Evolutionary conservation across 1,140 invertebrate genomes (phyloP).

Genomic region (Leptinotarsa defecta): DNA sequence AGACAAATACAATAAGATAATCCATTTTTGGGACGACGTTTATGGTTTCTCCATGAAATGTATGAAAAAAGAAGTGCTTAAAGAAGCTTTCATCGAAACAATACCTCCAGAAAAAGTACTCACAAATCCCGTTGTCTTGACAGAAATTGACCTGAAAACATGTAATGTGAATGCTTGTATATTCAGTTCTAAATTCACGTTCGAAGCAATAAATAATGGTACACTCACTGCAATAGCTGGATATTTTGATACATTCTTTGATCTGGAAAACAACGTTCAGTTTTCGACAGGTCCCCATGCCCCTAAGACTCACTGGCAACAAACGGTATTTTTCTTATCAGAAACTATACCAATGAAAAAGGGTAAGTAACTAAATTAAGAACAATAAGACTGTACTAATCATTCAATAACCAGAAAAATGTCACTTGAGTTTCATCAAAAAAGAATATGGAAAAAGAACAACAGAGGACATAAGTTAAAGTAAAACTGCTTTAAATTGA

Average conservation of each 20-base stretch:
- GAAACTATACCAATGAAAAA: conserved; percentile 72
- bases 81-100: conserved; percentile 87
- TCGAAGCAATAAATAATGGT: conserved; percentile 73
- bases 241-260: conserved; percentile 92
- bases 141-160: conserved; percentile 78
- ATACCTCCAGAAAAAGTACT: conserved; percentile 78
- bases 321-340: conserved; percentile 88
- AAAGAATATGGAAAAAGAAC: too few species aligned
- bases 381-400: background rate
- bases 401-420: background rate
- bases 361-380: conserved; percentile 59
- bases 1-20: conserved; percentile 72
- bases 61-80: conserved; percentile 86
- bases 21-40: conserved; percentile 93
- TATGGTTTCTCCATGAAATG: conserved; percentile 97
- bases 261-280: conserved; percentile 67
- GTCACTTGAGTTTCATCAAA: too few species aligned
- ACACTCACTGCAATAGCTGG: conserved; percentile 86
- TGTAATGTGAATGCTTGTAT: conserved; percentile 81
- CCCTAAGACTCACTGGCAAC: conserved; percentile 94
- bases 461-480: too few species aligned
- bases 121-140: conserved; percentile 70
- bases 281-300: conserved; percentile 77
- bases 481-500: too few species aligned
- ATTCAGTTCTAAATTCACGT: conserved; percentile 78